Conservation (phyloP, 1,140 invertebrate genomes). For the Scaptomyza pallida region DNA sequence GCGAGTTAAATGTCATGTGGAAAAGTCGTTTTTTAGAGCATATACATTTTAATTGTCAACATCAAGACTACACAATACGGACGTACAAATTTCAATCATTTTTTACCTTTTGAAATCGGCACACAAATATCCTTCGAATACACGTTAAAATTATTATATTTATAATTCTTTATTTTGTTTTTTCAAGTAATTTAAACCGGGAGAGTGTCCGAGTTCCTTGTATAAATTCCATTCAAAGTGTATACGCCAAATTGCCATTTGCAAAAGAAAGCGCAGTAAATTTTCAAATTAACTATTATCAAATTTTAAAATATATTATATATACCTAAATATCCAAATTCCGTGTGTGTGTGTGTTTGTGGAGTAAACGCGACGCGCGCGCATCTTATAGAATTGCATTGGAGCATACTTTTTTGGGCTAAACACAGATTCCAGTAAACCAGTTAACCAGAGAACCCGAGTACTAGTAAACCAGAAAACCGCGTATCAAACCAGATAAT, state of each 20-base stretch:
- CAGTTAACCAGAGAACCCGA: slow-evolving; percentile 13
- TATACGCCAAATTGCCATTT: slow-evolving; percentile 47
- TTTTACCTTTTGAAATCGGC: slow-evolving; percentile 79
- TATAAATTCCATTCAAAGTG: slow-evolving; percentile 45
- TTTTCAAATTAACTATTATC: slow-evolving; percentile 56
- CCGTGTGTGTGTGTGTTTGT: slow-evolving; percentile 1
- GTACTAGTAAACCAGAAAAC: slow-evolving; percentile 12
- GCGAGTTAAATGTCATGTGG: slow-evolving; percentile 16
- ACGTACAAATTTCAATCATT: slow-evolving; percentile 58
- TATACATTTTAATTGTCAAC: slow-evolving; percentile 22
- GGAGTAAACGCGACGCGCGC: slow-evolving; percentile 6
- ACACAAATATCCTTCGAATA: slow-evolving; percentile 60
- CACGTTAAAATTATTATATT: slow-evolving; percentile 46
- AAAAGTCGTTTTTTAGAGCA: not conserved
- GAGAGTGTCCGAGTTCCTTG: slow-evolving; percentile 28
- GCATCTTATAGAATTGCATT: not conserved
- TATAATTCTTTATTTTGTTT: slow-evolving; percentile 31
- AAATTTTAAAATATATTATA: slow-evolving; percentile 71
- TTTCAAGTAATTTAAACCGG: slow-evolving; percentile 39
- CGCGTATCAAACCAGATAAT: not conserved
- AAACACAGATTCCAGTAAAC: slow-evolving; percentile 10
- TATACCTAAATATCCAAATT: slow-evolving; percentile 41
- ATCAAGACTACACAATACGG: slow-evolving; percentile 14
- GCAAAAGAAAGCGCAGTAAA: slow-evolving; percentile 50
- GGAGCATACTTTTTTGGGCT: slow-evolving; percentile 14